A percentile compares a stretch with the other conserved stretches of the same genome.
These are phyloP conservation scores for Sarcophaga carnaria DNA, from an alignment of 2,888 invertebrate species.

Conservation along the genomic window DNA sequence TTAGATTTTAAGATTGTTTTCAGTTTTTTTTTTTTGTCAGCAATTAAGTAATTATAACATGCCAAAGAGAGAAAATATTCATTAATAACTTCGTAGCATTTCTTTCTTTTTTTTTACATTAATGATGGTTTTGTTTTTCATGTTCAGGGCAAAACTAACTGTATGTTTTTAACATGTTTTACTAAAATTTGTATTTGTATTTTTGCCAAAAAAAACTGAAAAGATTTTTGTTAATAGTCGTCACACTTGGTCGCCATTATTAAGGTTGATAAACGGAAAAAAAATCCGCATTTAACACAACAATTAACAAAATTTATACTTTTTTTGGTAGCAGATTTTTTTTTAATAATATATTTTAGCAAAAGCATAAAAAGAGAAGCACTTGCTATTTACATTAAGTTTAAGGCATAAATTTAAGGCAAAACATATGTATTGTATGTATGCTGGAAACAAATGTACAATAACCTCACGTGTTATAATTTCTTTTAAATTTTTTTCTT, in stretches of 20 bases:
- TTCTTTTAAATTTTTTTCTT: not conserved
- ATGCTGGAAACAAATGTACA: slow-evolving; percentile 8
- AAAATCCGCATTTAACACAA: not conserved
- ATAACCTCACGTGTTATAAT: slow-evolving; percentile 53
- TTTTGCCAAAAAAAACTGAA: not conserved
- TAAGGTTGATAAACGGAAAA: not conserved
- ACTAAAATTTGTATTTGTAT: not conserved
- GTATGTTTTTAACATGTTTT: not conserved
- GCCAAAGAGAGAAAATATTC: not conserved
- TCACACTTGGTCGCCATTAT: slow-evolving; percentile 45
- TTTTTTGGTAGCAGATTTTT: not conserved
- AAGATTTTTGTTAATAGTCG: slow-evolving; percentile 19
- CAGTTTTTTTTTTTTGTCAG: not conserved
- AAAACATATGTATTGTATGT: no score
- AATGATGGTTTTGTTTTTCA: not conserved
- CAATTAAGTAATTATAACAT: not conserved
- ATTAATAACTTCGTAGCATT: not conserved
- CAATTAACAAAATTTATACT: slow-evolving; percentile 4
- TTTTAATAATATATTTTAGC: not conserved
- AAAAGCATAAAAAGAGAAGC: slow-evolving; percentile 15
- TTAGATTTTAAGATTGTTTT: not conserved
- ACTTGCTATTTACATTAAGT: slow-evolving; percentile 32
- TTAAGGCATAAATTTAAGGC: not conserved
- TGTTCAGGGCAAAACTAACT: not conserved
- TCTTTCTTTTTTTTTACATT: not conserved